These are phyloP conservation scores for Verasper variegatus DNA, from an alignment of 2,113 vertebrate species.

Conservation along the genomic window DNA sequence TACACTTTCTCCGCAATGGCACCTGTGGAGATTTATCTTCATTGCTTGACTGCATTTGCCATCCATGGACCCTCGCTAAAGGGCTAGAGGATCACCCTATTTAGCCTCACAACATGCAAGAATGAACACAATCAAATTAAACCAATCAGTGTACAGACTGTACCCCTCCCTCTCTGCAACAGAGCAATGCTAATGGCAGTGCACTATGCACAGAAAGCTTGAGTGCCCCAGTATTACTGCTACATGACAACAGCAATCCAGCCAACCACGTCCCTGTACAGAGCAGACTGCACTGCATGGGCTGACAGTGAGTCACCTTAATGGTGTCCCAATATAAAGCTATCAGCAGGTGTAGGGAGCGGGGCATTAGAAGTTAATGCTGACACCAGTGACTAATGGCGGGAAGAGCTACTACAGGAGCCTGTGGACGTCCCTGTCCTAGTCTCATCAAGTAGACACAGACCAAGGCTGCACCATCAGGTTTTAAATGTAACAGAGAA, in stretches of 20 bases:
- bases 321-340: slow-evolving; percentile 60
- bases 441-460: slow-evolving; percentile 2
- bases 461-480: background rate
- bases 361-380: slow-evolving; percentile 35
- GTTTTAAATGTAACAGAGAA: background rate
- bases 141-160: slow-evolving; percentile 51
- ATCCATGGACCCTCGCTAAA: slow-evolving; percentile 51
- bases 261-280: slow-evolving; percentile 40
- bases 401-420: slow-evolving; percentile 3
- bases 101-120: slow-evolving; percentile 68
- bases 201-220: slow-evolving; percentile 32
- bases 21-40: slow-evolving; percentile 76
- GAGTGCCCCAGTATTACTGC: slow-evolving; percentile 34
- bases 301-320: slow-evolving; percentile 60
- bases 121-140: slow-evolving; percentile 67
- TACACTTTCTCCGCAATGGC: slow-evolving; percentile 67
- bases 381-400: slow-evolving; percentile 47
- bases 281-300: slow-evolving; percentile 40
- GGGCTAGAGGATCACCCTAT: slow-evolving; percentile 56
- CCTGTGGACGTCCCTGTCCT: background rate
- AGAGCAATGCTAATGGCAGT: slow-evolving; percentile 50
- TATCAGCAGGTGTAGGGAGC: slow-evolving; percentile 48
- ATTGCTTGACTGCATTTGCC: slow-evolving; percentile 63
- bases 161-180: slow-evolving; percentile 26
- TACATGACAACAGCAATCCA: slow-evolving; percentile 56